Base-by-base conservation (phyloP, 53 echinoderm and acorn worm genomes). In the Actinopyga echinites region DNA sequence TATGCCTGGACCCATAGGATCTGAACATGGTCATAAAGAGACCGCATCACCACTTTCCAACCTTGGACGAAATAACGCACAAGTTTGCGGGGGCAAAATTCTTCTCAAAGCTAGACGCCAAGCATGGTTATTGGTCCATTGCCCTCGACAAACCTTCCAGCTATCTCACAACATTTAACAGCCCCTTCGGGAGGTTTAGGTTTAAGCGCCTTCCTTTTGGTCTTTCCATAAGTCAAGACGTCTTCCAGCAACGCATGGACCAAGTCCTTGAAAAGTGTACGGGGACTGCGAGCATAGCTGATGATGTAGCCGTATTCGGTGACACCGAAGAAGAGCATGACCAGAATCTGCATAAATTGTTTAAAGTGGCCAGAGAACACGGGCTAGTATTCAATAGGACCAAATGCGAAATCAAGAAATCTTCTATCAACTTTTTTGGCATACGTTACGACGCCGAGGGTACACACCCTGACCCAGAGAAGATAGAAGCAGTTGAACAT, bases 181-280 rank as follows among this genome's bases (percentile, higher is more conserved):
- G 30, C 68, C n/a, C 68, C 68, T 67, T 5, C 32, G 68, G 68
- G 10, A 67, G 68, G 33, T 30, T 2, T 31, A 32, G 68, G 13
- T 67, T 29, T 31, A 67, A 67, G 32, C 68, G 68, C 5, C 32
- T 67, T 20, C 68, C 68, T 2, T 67, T 67, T 3, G 68, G 68
- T 67, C 32, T 67, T 1, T 67, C 31, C 32, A 67, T 30, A 67
- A 4, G 31, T 35, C 92, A 92, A 79, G 89, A 92, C 42, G 49
- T 89, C 21, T 92, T 92, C 74, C 89, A 92, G 57, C 45, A 82
- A 34, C 69, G 65, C 15, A 89, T 91, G 88, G 80, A 85, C 68
- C 86, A 85, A 82, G 89, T 92, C 56, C 52, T 92, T 6, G 88
- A 83, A 56, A 57, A 78, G 15, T 92, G 92, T 30, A 82, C 68